Percentiles rank a stretch among this genome's conserved stretches.
Evolutionary conservation across 1,140 invertebrate genomes (phyloP).

Genomic region (Tetragnatha versicolor): DNA sequence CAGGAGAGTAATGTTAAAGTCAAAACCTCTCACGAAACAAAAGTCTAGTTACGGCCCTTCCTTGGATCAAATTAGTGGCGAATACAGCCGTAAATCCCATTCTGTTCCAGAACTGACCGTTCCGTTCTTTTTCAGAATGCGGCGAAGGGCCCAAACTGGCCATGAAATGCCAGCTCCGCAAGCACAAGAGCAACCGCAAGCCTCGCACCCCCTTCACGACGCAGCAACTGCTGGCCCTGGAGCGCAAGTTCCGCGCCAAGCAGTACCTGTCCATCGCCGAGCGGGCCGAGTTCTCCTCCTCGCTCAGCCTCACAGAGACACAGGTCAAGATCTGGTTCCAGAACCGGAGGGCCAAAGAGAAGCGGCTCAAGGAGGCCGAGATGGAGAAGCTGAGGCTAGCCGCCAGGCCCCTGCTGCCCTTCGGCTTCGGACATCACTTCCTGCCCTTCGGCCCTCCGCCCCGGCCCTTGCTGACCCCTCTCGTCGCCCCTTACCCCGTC

Average conservation of each 20-base stretch:
- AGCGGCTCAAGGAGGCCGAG: conserved; percentile 66
- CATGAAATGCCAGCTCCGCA: conserved; percentile 88
- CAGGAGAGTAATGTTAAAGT: too few relatives aligned
- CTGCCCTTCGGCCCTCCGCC: conserved; percentile 29
- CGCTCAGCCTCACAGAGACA: conserved; percentile 92
- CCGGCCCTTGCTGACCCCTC: conserved; percentile 38
- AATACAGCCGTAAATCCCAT: background rate
- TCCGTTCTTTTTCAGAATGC: conserved; percentile 41
- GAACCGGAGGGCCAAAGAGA: conserved; percentile 70
- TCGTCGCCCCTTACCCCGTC: conserved; percentile 51
- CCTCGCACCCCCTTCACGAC: conserved; percentile 97
- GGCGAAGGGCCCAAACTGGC: conserved; percentile 40
- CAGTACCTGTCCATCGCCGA: conserved; percentile 97
- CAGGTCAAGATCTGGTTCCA: conserved; percentile 66
- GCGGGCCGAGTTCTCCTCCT: conserved; percentile 93
- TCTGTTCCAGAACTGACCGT: background rate
- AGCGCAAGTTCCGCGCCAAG: conserved; percentile 95
- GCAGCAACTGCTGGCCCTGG: conserved; percentile 90
- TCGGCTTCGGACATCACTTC: conserved; percentile 52
- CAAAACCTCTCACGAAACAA: background rate
- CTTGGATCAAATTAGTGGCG: background rate
- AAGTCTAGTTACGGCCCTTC: background rate
- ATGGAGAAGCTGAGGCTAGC: conserved; percentile 66
- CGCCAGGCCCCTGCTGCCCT: conserved; percentile 47
- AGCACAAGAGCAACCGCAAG: conserved; percentile 96